These are phyloP conservation scores for Grammomys surdaster DNA, from an alignment of 2,113 vertebrate genomes.

Conservation along the genomic window DNA sequence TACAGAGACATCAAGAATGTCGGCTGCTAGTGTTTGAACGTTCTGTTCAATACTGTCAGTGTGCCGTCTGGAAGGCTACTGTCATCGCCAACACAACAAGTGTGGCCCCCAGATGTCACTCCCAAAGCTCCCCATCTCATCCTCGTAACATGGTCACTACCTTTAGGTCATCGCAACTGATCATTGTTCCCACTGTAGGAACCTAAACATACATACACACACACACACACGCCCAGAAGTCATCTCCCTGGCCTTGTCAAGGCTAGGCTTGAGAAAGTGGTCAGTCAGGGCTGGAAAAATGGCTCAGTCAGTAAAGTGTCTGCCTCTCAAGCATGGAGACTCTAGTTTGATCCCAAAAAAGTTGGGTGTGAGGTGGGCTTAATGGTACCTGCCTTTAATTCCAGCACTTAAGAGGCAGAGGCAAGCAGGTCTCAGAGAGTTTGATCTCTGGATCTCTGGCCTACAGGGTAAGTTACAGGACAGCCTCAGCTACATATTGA, in stretches of 20 bases:
- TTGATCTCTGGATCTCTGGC: not conserved
- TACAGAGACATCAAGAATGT: not conserved
- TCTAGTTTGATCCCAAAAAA: not conserved
- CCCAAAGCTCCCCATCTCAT: not conserved
- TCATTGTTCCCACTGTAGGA: not conserved
- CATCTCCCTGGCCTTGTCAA: not conserved
- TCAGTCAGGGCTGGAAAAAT: not conserved
- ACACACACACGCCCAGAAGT: too few species aligned
- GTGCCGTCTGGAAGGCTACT: not conserved
- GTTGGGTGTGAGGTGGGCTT: not conserved
- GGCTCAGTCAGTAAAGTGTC: not conserved
- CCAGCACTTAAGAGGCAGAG: not conserved
- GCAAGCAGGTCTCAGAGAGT: not conserved
- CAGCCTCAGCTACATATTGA: not conserved
- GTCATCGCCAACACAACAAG: not conserved
- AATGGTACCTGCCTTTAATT: not conserved
- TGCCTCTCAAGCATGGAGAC: not conserved
- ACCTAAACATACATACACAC: not conserved
- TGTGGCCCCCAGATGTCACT: not conserved
- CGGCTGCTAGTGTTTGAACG: not conserved
- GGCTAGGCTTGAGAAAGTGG: not conserved
- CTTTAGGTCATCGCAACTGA: not conserved
- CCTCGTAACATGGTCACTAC: not conserved
- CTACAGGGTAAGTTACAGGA: not conserved
- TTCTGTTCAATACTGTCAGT: too few species aligned